A percentile compares a stretch with the other conserved stretches of the same genome.
Evolutionary conservation across 2,113 vertebrate species (phyloP).

Genomic region (Oryzias celebensis): DNA sequence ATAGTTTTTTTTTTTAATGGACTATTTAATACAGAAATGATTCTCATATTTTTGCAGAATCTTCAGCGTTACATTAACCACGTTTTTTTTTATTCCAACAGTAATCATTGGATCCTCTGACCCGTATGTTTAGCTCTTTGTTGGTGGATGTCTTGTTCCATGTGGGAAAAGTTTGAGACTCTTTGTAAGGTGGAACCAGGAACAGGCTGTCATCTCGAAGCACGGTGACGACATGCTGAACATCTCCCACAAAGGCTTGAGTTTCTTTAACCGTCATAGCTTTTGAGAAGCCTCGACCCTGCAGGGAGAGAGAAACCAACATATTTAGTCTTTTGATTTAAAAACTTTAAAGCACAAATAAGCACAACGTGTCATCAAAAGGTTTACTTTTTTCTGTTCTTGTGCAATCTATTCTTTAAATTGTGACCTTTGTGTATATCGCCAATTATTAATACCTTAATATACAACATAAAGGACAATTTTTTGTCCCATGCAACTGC

Average conservation of each 20-base stretch:
- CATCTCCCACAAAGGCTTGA: conserved; percentile 89
- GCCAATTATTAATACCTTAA: too few relatives aligned
- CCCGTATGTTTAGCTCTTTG: conserved; percentile 87
- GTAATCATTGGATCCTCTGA: conserved; percentile 61
- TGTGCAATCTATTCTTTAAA: neutral
- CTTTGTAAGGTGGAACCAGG: conserved; percentile 85
- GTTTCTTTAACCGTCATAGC: conserved; percentile 94
- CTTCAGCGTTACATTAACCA: neutral
- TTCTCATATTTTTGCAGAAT: too few relatives aligned
- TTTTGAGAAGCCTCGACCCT: conserved; percentile 90
- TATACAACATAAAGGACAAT: too few relatives aligned
- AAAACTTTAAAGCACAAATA: conserved; percentile 12
- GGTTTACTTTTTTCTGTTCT: conserved; percentile 19
- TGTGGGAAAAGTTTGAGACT: conserved; percentile 79
- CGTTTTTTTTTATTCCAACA: neutral
- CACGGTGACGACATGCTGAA: conserved; percentile 85
- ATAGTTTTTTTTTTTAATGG: too few relatives aligned
- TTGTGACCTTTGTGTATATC: too few relatives aligned
- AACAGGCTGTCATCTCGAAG: conserved; percentile 90
- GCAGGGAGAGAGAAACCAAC: conserved; percentile 13
- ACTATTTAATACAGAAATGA: too few relatives aligned
- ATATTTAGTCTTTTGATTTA: conserved; percentile 8
- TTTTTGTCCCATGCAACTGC: too few relatives aligned
- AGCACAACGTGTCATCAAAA: conserved; percentile 18
- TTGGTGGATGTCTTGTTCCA: conserved; percentile 86